Percentiles rank a stretch among this genome's conserved stretches.
phyloP scores from a whole-genome alignment of 1,140 invertebrate genomes.

The Oncopodura yosiiana region DNA sequence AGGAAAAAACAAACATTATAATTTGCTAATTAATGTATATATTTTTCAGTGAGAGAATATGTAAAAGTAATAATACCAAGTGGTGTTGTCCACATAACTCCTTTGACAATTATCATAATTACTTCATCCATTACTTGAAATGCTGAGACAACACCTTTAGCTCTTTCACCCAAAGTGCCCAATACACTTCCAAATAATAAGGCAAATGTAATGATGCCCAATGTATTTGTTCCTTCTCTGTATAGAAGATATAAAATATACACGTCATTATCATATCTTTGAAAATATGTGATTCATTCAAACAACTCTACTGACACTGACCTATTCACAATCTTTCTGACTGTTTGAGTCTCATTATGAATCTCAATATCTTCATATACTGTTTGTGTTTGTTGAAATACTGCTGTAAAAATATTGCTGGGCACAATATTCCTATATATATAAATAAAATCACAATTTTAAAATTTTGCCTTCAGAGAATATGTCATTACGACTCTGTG shows the following conservation, averaged over 20 bases:
- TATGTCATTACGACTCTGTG: neutral
- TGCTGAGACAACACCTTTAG: conserved; percentile 68
- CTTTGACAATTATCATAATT: conserved; percentile 80
- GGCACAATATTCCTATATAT: conserved; percentile 71
- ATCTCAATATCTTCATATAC: neutral
- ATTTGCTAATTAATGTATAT: neutral
- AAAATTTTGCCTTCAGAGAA: neutral
- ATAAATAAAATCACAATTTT: conserved; percentile 18
- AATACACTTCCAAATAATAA: conserved; percentile 73
- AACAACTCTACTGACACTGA: too few species aligned
- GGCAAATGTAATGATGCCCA: conserved; percentile 81
- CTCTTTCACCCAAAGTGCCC: conserved; percentile 59
- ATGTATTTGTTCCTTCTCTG: conserved; percentile 73
- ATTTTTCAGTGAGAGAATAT: too few species aligned
- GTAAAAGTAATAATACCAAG: neutral
- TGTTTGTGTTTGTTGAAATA: conserved; percentile 59
- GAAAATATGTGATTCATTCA: neutral
- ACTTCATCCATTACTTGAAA: conserved; percentile 75
- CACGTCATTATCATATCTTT: neutral
- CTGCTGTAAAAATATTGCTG: conserved; percentile 77
- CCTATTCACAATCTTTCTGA: too few species aligned
- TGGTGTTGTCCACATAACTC: conserved; percentile 65
- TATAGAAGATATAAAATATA: neutral
- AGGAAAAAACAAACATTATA: neutral
- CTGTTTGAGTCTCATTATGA: conserved; percentile 17